phyloP scores from a whole-genome alignment of 2,797 vertebrate genomes.

The Hafferia zeledoni region DNA sequence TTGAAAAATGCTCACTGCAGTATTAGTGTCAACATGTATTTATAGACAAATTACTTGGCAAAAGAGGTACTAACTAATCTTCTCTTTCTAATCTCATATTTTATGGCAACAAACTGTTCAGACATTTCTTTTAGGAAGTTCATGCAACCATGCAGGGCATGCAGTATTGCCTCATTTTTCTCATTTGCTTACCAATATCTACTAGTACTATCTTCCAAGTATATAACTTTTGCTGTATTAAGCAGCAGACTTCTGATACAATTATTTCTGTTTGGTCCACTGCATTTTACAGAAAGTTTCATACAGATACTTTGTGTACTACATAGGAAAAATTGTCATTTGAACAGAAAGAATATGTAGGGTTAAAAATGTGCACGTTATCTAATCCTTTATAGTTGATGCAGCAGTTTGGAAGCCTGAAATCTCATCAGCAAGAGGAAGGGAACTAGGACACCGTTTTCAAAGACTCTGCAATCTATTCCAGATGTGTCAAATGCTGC shows the following conservation, averaged over 20 bases:
- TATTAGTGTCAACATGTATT: not conserved
- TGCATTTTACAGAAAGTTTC: not conserved
- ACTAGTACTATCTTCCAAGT: not conserved
- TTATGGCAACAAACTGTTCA: not conserved
- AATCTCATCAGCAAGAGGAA: conserved; percentile 63
- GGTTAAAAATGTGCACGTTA: conserved; percentile 24
- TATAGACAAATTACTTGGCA: not conserved
- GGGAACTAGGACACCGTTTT: conserved; percentile 58
- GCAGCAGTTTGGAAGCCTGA: conserved; percentile 57
- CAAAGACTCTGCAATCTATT: conserved; percentile 58
- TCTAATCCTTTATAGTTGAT: conserved; percentile 7
- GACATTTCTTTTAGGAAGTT: not conserved
- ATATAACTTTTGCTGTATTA: not conserved
- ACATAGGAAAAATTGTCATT: not conserved
- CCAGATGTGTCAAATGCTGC: conserved; percentile 58
- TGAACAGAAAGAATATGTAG: not conserved
- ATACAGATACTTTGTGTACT: not conserved
- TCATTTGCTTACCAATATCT: not conserved
- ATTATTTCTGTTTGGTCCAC: not conserved
- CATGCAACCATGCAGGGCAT: not conserved
- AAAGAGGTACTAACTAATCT: not conserved
- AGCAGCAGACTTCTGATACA: not conserved
- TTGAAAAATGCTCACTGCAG: not conserved
- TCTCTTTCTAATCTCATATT: not conserved
- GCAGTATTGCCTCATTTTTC: not conserved